Percentiles rank a stretch among this genome's conserved stretches.
phyloP scores from a whole-genome alignment of 1,140 invertebrate species.

The Dreissena rostriformis region DNA sequence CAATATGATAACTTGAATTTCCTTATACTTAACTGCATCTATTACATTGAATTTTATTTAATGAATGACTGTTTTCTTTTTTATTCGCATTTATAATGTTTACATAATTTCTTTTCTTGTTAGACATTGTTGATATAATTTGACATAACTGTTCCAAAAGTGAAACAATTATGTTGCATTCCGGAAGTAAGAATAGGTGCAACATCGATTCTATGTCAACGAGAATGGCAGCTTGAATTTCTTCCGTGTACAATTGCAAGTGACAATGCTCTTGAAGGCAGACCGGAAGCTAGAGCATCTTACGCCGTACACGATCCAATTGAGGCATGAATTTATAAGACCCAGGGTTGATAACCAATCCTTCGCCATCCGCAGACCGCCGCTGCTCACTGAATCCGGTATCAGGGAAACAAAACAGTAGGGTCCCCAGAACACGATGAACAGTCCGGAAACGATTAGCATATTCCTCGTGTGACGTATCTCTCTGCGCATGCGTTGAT shows the following conservation, averaged over 20 bases:
- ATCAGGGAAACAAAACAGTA: conserved; percentile 28
- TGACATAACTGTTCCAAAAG: too few relatives aligned
- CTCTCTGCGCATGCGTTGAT: neutral
- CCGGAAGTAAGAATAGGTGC: too few relatives aligned
- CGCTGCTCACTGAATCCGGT: neutral
- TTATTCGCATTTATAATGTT: too few relatives aligned
- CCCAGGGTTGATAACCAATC: conserved; percentile 19
- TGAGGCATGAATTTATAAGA: conserved; percentile 29
- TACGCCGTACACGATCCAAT: conserved; percentile 40
- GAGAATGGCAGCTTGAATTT: conserved; percentile 9
- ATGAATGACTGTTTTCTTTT: too few relatives aligned
- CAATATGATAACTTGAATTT: too few relatives aligned
- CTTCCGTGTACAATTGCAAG: conserved; percentile 2
- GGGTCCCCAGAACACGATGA: conserved; percentile 32
- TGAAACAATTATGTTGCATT: too few relatives aligned
- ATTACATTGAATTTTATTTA: too few relatives aligned
- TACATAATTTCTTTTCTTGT: too few relatives aligned
- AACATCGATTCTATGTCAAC: neutral
- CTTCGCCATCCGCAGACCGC: neutral
- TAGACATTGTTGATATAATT: too few relatives aligned
- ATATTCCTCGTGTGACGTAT: conserved; percentile 11
- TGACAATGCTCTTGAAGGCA: conserved; percentile 20
- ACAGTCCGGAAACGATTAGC: conserved; percentile 10
- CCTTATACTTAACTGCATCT: too few relatives aligned
- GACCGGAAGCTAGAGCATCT: conserved; percentile 4